Conservation (phyloP, 1,140 invertebrate genomes). For the Phthorimaea operculella region DNA sequence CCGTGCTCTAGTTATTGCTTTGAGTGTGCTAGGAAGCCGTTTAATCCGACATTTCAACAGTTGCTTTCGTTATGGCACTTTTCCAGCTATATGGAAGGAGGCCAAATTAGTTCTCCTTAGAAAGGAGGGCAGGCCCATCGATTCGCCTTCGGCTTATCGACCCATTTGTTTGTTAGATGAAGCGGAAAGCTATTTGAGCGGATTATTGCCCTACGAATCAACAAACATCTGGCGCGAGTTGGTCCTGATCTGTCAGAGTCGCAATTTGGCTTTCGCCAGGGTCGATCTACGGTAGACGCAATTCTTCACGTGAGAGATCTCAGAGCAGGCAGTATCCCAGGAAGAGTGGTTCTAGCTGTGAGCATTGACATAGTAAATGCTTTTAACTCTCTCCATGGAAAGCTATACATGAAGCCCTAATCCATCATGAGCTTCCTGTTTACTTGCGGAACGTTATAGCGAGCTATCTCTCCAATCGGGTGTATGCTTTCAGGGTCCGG, state of each 20-base stretch:
- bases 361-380: constrained; percentile 14
- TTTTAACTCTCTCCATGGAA: constrained; percentile 10
- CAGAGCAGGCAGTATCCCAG: constrained; percentile 1
- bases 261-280: constrained; percentile 30
- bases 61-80: too few species aligned
- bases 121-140: too few species aligned
- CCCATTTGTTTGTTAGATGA: constrained; percentile 30
- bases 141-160: constrained; percentile 23
- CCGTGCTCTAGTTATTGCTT: too few species aligned
- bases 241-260: constrained; percentile 17
- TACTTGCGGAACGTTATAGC: constrained; percentile 1
- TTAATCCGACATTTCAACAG: too few species aligned
- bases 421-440: constrained; percentile 8
- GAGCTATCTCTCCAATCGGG: background rate
- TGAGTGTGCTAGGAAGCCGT: too few species aligned
- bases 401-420: constrained; percentile 7
- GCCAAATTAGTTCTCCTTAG: too few species aligned
- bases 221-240: constrained; percentile 8
- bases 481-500: background rate
- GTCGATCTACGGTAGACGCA: constrained; percentile 25
- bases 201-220: constrained; percentile 21
- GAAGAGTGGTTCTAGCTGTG: constrained; percentile 12
- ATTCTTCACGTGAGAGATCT: constrained; percentile 8
- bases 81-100: too few species aligned
- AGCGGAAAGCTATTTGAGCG: constrained; percentile 10